Conservation (phyloP, 2,113 vertebrate genomes). For the human (Homo sapiens) region GRCh38 chr18:6927001-6927500, state of each 20-base stretch:
- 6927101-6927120: constrained; percentile 89
- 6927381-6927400: constrained; percentile 91
- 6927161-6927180: constrained; percentile 92
- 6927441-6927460: not conserved
- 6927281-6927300: constrained; percentile 91
- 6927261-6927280: constrained; percentile 90
- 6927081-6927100: constrained; percentile 87
- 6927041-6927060: constrained; percentile 68
- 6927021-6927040: constrained; percentile 85
- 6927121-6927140: constrained; percentile 87
- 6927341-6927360: constrained; percentile 88
- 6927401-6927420: constrained; percentile 90
- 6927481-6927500: too few species aligned
- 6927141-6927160: constrained; percentile 87
- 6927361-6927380: constrained; percentile 93
- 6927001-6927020: constrained; percentile 84
- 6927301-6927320: constrained; percentile 88
- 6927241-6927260: constrained; percentile 90
- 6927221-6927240: constrained; percentile 87
- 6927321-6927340: constrained; percentile 90
- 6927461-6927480: too few species aligned
- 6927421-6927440: constrained; percentile 64
- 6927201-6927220: constrained; percentile 89
- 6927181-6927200: constrained; percentile 91
- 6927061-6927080: constrained; percentile 89